Evolutionary conservation across 2,113 vertebrate species (phyloP).

Genomic region (Isurus oxyrinchus): DNA sequence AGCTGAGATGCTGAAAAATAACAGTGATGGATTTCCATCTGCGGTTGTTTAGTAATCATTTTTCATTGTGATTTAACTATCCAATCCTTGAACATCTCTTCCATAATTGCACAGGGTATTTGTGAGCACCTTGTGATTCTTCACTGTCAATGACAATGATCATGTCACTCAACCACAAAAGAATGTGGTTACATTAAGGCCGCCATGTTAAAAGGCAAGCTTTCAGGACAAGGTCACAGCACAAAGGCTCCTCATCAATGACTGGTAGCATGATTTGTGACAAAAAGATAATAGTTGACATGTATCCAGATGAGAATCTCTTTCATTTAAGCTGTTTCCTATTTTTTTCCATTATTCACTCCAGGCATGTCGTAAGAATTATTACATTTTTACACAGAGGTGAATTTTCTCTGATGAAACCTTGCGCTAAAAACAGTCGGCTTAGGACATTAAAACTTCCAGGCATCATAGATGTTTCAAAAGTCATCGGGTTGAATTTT

Average conservation of each 20-base stretch:
- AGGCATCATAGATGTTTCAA: background rate
- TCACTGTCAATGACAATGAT: background rate
- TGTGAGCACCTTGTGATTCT: background rate
- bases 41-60: background rate
- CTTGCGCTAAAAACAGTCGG: background rate
- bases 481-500: background rate
- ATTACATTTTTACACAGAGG: background rate
- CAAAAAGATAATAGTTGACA: background rate
- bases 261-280: background rate
- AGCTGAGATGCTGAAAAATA: background rate
- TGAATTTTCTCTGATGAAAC: background rate
- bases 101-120: background rate
- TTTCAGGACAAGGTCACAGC: constrained; percentile 8
- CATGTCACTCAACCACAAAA: background rate
- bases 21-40: background rate
- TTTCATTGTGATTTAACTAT: constrained; percentile 3
- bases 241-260: background rate
- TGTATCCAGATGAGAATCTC: background rate
- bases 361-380: background rate
- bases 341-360: background rate
- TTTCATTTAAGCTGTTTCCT: background rate
- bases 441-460: background rate
- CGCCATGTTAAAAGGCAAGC: background rate
- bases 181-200: background rate
- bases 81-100: background rate